A percentile compares a stretch with the other conserved stretches of the same genome.
Evolutionary conservation across 2,797 vertebrate genomes (phyloP).

Genomic region (Siniperca obscura): DNA sequence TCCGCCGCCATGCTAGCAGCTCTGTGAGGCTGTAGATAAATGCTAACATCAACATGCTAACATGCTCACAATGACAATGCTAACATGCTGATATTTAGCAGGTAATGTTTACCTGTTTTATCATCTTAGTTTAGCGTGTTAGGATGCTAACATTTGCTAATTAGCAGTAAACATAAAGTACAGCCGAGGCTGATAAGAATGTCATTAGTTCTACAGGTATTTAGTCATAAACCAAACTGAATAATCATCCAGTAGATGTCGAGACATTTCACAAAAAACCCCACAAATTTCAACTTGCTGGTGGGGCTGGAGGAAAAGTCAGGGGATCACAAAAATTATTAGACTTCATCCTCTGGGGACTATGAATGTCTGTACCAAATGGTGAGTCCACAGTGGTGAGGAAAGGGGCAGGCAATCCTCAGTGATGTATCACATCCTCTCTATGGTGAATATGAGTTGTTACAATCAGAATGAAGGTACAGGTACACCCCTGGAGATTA

Average conservation of each 20-base stretch:
- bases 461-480: not conserved
- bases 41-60: not conserved
- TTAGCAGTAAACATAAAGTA: not conserved
- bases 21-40: not conserved
- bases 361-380: not conserved
- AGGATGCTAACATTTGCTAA: not conserved
- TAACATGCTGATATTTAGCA: not conserved
- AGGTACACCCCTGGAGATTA: not conserved
- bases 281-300: no score
- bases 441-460: not conserved
- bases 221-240: not conserved
- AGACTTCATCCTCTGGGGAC: not conserved
- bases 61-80: not conserved
- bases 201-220: not conserved
- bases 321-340: not conserved
- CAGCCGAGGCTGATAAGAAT: not conserved
- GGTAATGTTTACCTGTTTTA: not conserved
- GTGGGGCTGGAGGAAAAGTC: not conserved
- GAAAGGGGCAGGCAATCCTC: not conserved
- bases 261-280: not conserved
- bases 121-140: not conserved
- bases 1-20: not conserved
- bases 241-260: not conserved
- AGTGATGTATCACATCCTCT: conserved; percentile 2
- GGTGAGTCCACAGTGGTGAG: not conserved